These are phyloP conservation scores for Halichondria panicea DNA, from an alignment of 37 sponge, comb jelly and placozoan species.

Conservation along the genomic window DNA sequence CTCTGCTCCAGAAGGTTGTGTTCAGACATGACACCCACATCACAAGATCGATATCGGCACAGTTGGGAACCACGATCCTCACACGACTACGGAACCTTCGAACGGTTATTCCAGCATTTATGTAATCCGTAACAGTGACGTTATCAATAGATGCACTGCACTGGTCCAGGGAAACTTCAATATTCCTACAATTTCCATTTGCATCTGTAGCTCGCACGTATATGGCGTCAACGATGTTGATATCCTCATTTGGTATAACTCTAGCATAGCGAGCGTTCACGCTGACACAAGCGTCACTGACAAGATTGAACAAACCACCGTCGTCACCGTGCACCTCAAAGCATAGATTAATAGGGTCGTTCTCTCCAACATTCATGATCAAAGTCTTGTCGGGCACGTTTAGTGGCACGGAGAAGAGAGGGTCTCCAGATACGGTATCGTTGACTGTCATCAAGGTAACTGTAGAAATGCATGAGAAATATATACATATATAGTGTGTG, in stretches of 20 bases:
- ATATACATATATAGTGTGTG: no score
- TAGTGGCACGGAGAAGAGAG: conserved; percentile 10
- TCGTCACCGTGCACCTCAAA: conserved; percentile 18
- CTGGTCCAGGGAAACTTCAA: conserved; percentile 1
- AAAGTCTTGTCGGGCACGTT: neutral
- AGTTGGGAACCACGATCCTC: conserved; percentile 27
- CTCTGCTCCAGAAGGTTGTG: no score
- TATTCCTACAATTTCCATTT: conserved; percentile 2
- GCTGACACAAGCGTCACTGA: conserved; percentile 2
- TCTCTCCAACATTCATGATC: neutral
- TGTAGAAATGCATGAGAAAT: no score
- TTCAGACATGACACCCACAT: conserved; percentile 38
- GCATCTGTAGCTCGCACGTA: conserved; percentile 6
- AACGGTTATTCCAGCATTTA: neutral
- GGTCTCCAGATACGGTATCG: conserved; percentile 7
- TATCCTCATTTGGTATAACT: neutral
- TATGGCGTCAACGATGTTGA: conserved; percentile 29
- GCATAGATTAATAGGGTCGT: neutral
- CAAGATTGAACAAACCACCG: neutral
- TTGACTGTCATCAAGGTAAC: no score
- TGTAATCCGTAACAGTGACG: neutral
- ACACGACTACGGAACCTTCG: conserved; percentile 1
- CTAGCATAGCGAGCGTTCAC: conserved; percentile 2
- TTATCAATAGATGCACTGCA: neutral
- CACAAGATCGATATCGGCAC: conserved; percentile 14